Conservation (phyloP, 2,113 vertebrate species). For the Amia ocellicauda region DNA sequence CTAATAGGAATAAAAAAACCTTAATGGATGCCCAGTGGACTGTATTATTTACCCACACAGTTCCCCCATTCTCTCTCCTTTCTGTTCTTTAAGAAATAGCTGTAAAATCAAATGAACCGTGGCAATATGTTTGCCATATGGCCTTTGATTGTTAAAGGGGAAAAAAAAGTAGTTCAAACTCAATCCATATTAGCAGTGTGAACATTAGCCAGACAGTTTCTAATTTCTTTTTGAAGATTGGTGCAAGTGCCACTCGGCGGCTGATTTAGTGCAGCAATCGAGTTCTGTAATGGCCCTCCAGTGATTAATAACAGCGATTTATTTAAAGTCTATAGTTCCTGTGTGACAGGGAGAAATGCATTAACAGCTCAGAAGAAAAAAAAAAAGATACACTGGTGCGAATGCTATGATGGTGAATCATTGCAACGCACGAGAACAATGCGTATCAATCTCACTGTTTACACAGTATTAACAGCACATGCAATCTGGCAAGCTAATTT, state of each 20-base stretch:
- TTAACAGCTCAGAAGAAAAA: constrained; percentile 62
- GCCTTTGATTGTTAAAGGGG: constrained; percentile 61
- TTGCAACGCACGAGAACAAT: constrained; percentile 39
- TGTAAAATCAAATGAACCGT: constrained; percentile 65
- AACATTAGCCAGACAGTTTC: constrained; percentile 53
- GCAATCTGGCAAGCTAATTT: constrained; percentile 31
- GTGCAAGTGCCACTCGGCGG: constrained; percentile 44
- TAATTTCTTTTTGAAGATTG: constrained; percentile 48
- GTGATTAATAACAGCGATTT: constrained; percentile 68
- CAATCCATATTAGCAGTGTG: constrained; percentile 43
- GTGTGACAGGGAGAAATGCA: constrained; percentile 68
- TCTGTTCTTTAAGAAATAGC: constrained; percentile 58
- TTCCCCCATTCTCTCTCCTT: constrained; percentile 29
- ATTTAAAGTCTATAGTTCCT: constrained; percentile 61
- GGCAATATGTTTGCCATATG: constrained; percentile 74
- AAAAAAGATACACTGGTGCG: not conserved
- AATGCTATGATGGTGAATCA: constrained; percentile 55
- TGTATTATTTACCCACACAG: constrained; percentile 56
- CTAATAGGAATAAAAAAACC: constrained; percentile 61
- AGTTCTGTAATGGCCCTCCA: constrained; percentile 60
- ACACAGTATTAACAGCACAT: constrained; percentile 50
- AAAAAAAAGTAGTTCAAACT: constrained; percentile 32
- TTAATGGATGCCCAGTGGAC: constrained; percentile 58
- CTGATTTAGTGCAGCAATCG: constrained; percentile 65
- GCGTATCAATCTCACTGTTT: constrained; percentile 45